Conservation (phyloP, 2,797 vertebrate species). For the Myoxocephalus aenaeus region DNA sequence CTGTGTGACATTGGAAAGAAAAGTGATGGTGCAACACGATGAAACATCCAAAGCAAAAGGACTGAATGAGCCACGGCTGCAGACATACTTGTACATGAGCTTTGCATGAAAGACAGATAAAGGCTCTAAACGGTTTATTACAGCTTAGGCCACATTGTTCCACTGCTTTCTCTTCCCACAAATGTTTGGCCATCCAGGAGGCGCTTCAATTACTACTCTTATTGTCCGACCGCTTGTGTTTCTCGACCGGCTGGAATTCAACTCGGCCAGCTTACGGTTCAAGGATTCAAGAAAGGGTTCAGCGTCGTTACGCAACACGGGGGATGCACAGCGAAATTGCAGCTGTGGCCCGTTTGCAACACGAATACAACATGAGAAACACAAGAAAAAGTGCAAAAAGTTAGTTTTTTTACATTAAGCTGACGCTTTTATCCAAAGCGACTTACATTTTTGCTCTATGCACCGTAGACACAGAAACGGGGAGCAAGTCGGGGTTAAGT, state of each 20-base stretch:
- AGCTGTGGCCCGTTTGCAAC: not conserved
- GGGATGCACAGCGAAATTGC: not conserved
- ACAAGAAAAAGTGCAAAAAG: no score
- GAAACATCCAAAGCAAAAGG: conserved; percentile 47
- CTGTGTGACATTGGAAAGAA: conserved; percentile 52
- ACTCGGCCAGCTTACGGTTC: not conserved
- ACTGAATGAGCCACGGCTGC: conserved; percentile 5
- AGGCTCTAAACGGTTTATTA: not conserved
- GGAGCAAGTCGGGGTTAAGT: no score
- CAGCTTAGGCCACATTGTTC: not conserved
- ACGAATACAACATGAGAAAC: not conserved
- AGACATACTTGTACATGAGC: not conserved
- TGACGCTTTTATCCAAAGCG: no score
- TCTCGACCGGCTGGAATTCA: not conserved
- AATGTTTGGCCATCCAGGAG: not conserved
- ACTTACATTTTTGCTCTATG: no score
- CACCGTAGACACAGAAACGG: no score
- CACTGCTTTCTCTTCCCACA: not conserved
- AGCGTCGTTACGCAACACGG: not conserved
- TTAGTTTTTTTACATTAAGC: no score
- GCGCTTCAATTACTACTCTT: not conserved
- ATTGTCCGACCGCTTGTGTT: not conserved
- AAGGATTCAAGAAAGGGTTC: not conserved
- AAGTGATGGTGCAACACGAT: conserved; percentile 57
- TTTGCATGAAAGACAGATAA: conserved; percentile 7